A percentile compares a stretch with the other conserved stretches of the same genome.
Conservation (phyloP, 2,888 invertebrate genomes). For the Thysanoteuthis rhombus region DNA sequence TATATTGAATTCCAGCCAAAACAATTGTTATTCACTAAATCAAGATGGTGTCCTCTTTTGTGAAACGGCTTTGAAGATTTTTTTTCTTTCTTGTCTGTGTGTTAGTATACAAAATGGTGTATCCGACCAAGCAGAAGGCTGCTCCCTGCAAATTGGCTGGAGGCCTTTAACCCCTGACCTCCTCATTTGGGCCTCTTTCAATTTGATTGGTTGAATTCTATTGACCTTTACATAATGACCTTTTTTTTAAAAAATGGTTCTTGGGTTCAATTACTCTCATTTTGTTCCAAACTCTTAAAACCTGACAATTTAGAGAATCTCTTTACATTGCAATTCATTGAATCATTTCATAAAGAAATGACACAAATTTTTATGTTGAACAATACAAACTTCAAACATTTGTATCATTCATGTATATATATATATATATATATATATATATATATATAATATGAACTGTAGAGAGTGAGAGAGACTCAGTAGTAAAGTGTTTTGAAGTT, state of each 20-base stretch:
- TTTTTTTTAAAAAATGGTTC: neutral
- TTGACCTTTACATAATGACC: neutral
- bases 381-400: too few relatives aligned
- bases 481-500: too few relatives aligned
- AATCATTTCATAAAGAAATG: too few relatives aligned
- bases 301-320: neutral
- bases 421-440: too few relatives aligned
- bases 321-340: too few relatives aligned
- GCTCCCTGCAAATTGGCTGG: neutral
- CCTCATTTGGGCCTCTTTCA: neutral
- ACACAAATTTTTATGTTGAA: too few relatives aligned
- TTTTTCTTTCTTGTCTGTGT: neutral
- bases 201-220: neutral
- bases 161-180: neutral
- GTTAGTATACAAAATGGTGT: neutral
- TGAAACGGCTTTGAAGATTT: neutral
- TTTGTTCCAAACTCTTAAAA: neutral
- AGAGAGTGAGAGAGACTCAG: too few relatives aligned
- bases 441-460: too few relatives aligned
- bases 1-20: too few relatives aligned
- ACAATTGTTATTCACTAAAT: too few relatives aligned
- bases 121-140: neutral
- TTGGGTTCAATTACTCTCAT: neutral
- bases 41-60: too few relatives aligned
- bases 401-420: too few relatives aligned